Conservation (phyloP, 1,140 invertebrate species). For the Carposina sasakii region DNA sequence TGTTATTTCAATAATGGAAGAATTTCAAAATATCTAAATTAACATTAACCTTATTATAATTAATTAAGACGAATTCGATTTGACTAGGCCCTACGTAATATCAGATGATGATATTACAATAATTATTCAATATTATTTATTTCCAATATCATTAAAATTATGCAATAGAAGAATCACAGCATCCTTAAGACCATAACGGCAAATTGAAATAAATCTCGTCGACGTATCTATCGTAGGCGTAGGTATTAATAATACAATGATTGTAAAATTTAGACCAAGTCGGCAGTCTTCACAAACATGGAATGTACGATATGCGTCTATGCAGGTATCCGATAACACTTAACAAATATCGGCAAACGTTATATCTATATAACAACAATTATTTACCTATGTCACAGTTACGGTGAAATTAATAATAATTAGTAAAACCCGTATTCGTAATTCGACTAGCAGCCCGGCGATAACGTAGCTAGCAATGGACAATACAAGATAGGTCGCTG, state of each 20-base stretch:
- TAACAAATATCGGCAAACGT: constrained; percentile 62
- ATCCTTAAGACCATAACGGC: constrained; percentile 69
- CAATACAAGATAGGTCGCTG: too few relatives aligned
- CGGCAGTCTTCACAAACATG: constrained; percentile 72
- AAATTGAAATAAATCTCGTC: constrained; percentile 66
- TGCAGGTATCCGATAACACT: constrained; percentile 69
- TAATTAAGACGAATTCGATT: constrained; percentile 64
- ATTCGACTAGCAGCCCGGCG: constrained; percentile 9
- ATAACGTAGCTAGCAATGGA: neutral
- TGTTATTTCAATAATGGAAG: constrained; percentile 55
- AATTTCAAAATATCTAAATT: constrained; percentile 62
- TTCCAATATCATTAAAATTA: constrained; percentile 61
- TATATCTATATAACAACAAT: constrained; percentile 69
- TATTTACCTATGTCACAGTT: constrained; percentile 50
- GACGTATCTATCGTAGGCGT: constrained; percentile 70
- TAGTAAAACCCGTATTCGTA: too few relatives aligned
- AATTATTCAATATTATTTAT: constrained; percentile 51
- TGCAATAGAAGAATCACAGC: constrained; percentile 72
- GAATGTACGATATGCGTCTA: constrained; percentile 72
- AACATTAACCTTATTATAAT: constrained; percentile 47
- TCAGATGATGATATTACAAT: constrained; percentile 64
- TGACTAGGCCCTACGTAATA: constrained; percentile 64
- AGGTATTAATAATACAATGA: constrained; percentile 57
- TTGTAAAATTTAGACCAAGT: constrained; percentile 73
- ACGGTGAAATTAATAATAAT: constrained; percentile 43